Percentiles rank a stretch among this genome's conserved stretches.
Evolutionary conservation across 1,140 invertebrate species (phyloP).

Genomic region (Penaeus vannamei): DNA sequence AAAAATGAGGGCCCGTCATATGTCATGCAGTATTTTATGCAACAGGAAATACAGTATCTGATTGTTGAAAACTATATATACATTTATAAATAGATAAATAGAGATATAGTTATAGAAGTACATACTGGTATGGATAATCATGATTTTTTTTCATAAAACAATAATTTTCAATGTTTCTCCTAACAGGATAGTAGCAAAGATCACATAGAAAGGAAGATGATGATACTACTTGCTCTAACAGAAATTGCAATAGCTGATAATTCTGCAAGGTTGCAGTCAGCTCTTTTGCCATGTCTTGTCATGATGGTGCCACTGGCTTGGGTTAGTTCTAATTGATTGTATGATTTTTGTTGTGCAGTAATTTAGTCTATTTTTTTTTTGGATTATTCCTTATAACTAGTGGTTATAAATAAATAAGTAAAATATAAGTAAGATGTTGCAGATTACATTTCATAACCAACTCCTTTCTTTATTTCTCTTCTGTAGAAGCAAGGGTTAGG

Average conservation of each 20-base stretch:
- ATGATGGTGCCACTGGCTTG: conserved; percentile 39
- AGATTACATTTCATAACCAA: too few species aligned
- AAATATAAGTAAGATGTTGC: too few species aligned
- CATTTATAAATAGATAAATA: too few species aligned
- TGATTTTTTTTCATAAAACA: neutral
- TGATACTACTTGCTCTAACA: conserved; percentile 53
- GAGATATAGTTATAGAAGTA: too few species aligned
- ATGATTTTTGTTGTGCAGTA: neutral
- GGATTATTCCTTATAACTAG: too few species aligned
- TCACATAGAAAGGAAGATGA: conserved; percentile 59
- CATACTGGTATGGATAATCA: neutral
- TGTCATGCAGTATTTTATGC: too few species aligned
- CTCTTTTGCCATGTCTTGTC: conserved; percentile 59
- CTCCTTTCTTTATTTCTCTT: too few species aligned
- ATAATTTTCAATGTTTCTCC: neutral
- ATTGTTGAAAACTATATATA: too few species aligned
- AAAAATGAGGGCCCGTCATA: too few species aligned
- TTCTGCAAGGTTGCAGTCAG: conserved; percentile 46
- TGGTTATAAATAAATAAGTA: too few species aligned
- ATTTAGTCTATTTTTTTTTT: neutral
- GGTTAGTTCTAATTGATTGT: conserved; percentile 37
- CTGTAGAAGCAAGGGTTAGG: conserved; percentile 54
- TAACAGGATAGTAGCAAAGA: conserved; percentile 49
- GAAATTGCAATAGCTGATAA: conserved; percentile 47
- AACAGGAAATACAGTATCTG: too few species aligned